Evolutionary conservation across 2,888 invertebrate genomes (phyloP), one percentile per base, ranked within the genome.

Genomic region (Phaonia tiefii): DNA sequence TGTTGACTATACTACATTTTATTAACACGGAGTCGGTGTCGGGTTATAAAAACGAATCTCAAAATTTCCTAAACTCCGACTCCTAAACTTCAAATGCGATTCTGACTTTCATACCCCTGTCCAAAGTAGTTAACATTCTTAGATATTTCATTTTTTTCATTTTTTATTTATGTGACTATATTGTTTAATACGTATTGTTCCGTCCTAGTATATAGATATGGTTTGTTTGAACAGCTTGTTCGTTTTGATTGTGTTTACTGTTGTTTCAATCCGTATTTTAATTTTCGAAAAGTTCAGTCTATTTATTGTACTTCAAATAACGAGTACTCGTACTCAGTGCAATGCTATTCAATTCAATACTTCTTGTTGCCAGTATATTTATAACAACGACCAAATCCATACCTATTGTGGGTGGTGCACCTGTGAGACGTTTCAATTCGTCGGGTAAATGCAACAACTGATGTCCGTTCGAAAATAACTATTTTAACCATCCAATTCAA

Each of bases 401-500:
- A 66, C 89, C 89, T 5, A 89, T 89, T 75, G 87, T 89, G 15
- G 89, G 89, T 20, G 89, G 89, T 15, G 75, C 83, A 26, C 63
- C 86, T 10, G 86, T 89, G 56, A 84, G 80, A 80, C 80, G 85
- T 78, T 86, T 11, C 4, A 22, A 20, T 22, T 17, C 20, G 17
- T 60, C 86, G 83, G 87, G 86, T 87, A 84, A 31, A 42, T 65
- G 2, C 2, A n/a, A 4, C 22, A 20, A 17, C 3, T 60, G 26
- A 39, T 39, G 49, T 37, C 13, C 15, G 31, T 26, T 39, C n/a
- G 37, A 46, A 49, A 5, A 17, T 46, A 46, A 5, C 20, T 42
- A 17, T 31, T 37, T 13, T 5, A 46, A 25, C 74, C 4, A 42
- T 20, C 37, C 20, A 26, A 39, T 60, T 44, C 8, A 75, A 84